Evolutionary conservation across 2,797 vertebrate species (phyloP), one percentile per base, ranked within the genome.

Genomic region (Saxicola maurus): DNA sequence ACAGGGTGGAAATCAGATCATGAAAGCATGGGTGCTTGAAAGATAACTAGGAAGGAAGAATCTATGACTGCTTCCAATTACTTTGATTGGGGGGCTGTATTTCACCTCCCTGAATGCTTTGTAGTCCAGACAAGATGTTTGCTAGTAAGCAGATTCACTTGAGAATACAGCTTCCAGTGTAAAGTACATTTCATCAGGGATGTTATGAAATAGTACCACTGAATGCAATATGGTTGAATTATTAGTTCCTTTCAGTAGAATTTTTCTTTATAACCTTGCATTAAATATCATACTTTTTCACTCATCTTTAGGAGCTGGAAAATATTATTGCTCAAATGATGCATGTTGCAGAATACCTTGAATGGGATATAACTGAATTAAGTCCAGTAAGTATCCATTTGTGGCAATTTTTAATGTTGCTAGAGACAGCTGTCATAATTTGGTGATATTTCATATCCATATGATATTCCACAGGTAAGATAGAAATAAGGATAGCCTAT

Each of bases 241-340:
- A 13, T 7, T 68, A 64, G 15, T 46, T 69, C 3, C 17, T 87
- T 69, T n/a, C 59, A 67, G 17, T 64, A 72, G 37, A 82, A 43
- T 53, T 77, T 82, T 15, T 42, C 31, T 51, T 35, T 35, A 35
- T 35, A 35, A 35, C 35, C 35, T 35, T 35, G 35, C 35, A 35
- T 35, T 86, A 81, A 83, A 62, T 64, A 20, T 68, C 1, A 16
- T 59, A 82, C 5, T 62, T 89, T 35, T 71, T 91, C 2, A 11
- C 62, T 93, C 20, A 37, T 82, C 43, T 79, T 8, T 71, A 99
- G 99, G 99, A 99, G 91, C 95, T 99, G 87, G 99, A 99, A 96
- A 98, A 98, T 90, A 99, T 99, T 71, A 98, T 99, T 92, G 97
- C 98, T 86, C 99, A 99, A 96, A 99, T 99, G 99, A 99, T 99